Base-by-base conservation (phyloP, 2,888 invertebrate genomes). In the Thymelicus sylvestris region DNA sequence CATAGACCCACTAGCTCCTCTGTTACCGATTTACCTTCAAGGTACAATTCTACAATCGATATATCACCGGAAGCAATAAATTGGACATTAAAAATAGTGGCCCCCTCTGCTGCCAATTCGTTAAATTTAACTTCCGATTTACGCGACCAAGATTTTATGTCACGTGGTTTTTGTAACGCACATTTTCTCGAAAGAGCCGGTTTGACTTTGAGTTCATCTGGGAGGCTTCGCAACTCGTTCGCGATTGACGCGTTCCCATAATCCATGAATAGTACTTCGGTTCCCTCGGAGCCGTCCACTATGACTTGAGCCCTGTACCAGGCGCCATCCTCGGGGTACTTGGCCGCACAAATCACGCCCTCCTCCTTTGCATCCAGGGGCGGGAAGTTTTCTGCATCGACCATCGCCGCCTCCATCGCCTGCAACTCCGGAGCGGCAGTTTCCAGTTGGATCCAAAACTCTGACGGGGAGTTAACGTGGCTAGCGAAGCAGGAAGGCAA, bases 401-500 rank as follows among this genome's bases (percentile, higher is more conserved):
- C 86, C 86, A 96, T 89, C 72, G 94, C 94, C 0, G 93, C 85
- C 72, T 95, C 94, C 83, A 96, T 95, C 10, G 94, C 81, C 73
- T 96, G 95, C 48, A 96, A 79, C 7, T 95, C 95, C 0, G 86
- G 75, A 0, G 92, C 83, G 0, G 92, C 89, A n/a, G 95, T 95
- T 78, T 96, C 97, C 74, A 97, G 91, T 80, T 97, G 97, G 24
- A 97, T 95, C 95, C 96, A 97, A 83, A 97, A 97, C 79, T 97
- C 96, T 0, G 95, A 94, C 0, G 97, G 95, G 0, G 96, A 96
- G 82, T 96, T 96, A 0, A 96, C 93, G 79, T 97, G 96, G 74
- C 96, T 96, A 0, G 97, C 95, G 81, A 95, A 97, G 73, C 97
- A 96, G 0, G 95, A 96, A 0, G 93, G 92, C 50, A 92, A 74